These are phyloP conservation scores for Parauchenoglanis punctatus DNA, from an alignment of 2,797 vertebrate species.

Conservation along the genomic window DNA sequence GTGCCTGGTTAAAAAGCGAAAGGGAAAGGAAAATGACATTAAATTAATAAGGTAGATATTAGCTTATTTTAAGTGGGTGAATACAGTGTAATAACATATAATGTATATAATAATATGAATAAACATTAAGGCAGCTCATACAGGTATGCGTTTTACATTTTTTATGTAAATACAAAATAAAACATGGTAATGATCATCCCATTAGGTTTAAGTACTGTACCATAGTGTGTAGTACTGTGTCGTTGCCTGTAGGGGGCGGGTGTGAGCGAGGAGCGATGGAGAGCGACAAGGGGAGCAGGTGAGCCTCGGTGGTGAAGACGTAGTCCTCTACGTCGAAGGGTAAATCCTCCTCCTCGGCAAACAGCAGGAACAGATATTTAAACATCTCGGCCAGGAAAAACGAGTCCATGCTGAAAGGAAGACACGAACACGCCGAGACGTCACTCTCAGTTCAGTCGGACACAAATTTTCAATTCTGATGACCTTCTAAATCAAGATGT, in stretches of 20 bases:
- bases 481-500: neutral
- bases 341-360: slow-evolving; percentile 90
- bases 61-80: neutral
- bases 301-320: slow-evolving; percentile 98
- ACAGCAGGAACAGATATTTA: slow-evolving; percentile 96
- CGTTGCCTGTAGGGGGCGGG: slow-evolving; percentile 61
- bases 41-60: neutral
- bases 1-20: slow-evolving; percentile 52
- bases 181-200: neutral
- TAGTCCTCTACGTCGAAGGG: slow-evolving; percentile 96
- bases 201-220: neutral
- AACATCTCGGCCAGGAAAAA: slow-evolving; percentile 99
- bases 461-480: no score
- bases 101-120: neutral
- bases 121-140: neutral
- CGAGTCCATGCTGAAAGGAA: slow-evolving; percentile 89
- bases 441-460: no score
- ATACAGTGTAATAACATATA: neutral
- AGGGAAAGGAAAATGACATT: neutral
- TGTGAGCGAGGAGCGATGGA: slow-evolving; percentile 78
- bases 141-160: neutral
- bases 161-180: no score
- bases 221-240: slow-evolving; percentile 61
- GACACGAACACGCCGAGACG: no score
- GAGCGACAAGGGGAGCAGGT: slow-evolving; percentile 93